Conservation (phyloP, 2,113 vertebrate genomes). For the Nasalis larvatus region DNA sequence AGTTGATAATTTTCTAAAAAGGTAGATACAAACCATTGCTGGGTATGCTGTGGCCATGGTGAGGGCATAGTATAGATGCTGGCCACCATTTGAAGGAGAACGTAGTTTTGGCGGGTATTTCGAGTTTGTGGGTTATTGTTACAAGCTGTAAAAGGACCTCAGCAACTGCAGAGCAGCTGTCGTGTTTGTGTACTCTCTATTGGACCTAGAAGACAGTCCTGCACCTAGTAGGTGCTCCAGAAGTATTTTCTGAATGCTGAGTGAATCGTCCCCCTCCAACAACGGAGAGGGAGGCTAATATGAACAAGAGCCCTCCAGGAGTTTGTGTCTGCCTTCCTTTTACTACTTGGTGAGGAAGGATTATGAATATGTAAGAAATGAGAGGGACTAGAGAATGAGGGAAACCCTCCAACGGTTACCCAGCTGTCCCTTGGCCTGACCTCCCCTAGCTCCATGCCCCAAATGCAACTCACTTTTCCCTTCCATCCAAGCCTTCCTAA, state of each 20-base stretch:
- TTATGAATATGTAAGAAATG: not conserved
- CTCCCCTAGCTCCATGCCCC: too few species aligned
- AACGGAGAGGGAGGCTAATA: not conserved
- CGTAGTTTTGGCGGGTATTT: not conserved
- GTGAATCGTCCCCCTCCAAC: not conserved
- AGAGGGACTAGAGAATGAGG: not conserved
- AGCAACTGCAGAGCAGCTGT: not conserved
- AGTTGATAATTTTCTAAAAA: not conserved
- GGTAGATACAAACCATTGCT: not conserved
- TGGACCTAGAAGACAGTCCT: not conserved
- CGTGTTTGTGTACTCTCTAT: too few species aligned
- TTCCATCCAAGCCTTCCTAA: constrained; percentile 26
- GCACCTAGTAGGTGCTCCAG: not conserved
- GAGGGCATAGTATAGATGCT: too few species aligned
- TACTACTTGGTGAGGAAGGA: not conserved
- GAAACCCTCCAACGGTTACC: not conserved
- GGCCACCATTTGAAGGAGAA: not conserved
- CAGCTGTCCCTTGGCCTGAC: not conserved
- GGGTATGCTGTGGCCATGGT: not conserved
- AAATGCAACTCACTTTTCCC: not conserved
- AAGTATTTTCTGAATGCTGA: not conserved
- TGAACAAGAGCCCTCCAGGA: not conserved
- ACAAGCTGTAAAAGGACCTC: not conserved
- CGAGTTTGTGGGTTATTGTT: not conserved
- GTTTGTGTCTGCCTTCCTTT: not conserved